A percentile compares a stretch with the other conserved stretches of the same genome.
Evolutionary conservation across 2,888 invertebrate genomes (phyloP).

Genomic region (Pristionchus maxplancki): DNA sequence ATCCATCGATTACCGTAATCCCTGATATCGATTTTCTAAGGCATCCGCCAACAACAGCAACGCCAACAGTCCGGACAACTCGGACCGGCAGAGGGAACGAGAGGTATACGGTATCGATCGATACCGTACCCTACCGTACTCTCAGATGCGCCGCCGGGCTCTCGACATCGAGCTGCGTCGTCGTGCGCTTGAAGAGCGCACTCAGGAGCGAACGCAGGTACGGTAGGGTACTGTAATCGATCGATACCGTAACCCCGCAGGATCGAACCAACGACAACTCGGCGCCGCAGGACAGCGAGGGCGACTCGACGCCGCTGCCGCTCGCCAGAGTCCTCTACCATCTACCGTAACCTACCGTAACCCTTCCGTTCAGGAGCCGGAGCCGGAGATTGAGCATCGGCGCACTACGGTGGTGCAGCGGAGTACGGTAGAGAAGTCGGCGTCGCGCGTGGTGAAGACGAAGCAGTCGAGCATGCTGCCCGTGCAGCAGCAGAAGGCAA

Average conservation of each 20-base stretch:
- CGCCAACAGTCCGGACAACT: constrained; percentile 42
- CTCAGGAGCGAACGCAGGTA: not conserved
- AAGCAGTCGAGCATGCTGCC: not conserved
- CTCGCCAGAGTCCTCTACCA: not conserved
- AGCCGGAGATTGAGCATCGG: not conserved
- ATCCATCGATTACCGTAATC: too few relatives aligned
- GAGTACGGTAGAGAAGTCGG: constrained; percentile 27
- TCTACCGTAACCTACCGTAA: not conserved
- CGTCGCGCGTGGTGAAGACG: not conserved
- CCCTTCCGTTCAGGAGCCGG: not conserved
- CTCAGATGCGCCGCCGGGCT: not conserved
- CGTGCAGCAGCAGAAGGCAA: too few relatives aligned
- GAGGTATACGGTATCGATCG: too few relatives aligned
- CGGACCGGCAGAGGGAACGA: not conserved
- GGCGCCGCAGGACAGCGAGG: not conserved
- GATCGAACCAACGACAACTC: not conserved
- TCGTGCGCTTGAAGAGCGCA: not conserved
- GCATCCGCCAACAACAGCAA: constrained; percentile 45
- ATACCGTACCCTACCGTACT: constrained; percentile 9
- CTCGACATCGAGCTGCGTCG: not conserved
- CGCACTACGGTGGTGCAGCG: not conserved
- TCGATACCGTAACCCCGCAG: not conserved
- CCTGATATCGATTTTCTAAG: too few relatives aligned
- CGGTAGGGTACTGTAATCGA: not conserved
- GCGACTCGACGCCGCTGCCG: constrained; percentile 9